Base-by-base conservation (phyloP, 2,888 invertebrate genomes). In the Acleris cristana region DNA sequence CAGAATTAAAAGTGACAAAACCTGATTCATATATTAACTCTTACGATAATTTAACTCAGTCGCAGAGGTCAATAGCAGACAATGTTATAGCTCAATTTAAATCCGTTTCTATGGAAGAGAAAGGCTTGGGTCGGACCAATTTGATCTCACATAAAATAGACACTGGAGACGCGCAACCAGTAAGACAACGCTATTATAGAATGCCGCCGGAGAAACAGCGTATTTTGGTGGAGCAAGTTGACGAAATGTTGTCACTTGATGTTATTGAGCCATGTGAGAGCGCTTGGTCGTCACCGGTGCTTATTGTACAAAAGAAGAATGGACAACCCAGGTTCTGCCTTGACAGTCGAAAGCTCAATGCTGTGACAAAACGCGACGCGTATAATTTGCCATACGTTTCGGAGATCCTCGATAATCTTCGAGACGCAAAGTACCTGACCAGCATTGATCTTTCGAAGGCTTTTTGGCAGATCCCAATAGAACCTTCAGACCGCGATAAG, bases 261-360 rank as follows among this genome's bases (percentile, higher is more conserved):
- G n/a, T n/a, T n/a, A 65, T 18, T 68, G n/a, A 73, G 26, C 60
- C 65, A 1, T 70, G 69, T 30, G 65, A 69, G 14, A 71, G 71
- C 21, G 57, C 65, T 0, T 73, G 75, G 73, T 70, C 67, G 8
- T 71, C 69, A 0, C 73, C 73, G 0, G 70, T 72, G 0, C 21
- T 71, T 0, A 2, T 74, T 0, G 62, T 64, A 0, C 26, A 55
- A 0, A 74, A 74, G 52, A 70, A 70, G 12, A 57, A 74, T n/a
- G 73, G 75, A 2, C 19, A 69, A 23, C 65, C 57, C 4, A 10
- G 74, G 8, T 72, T 74, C 26, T 76, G 76, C 44, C 60, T 76
- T 0, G 75, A 76, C 57, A 73, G 72, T 26, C 57, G 76, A 0
- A 73, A 76, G 44, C 48, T 74, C 0, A 76, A 76, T 23, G 66